Percentiles rank a stretch among this genome's conserved stretches.
These are phyloP conservation scores for Fregetta grallaria DNA, from an alignment of 2,113 vertebrate genomes.

Conservation along the genomic window DNA sequence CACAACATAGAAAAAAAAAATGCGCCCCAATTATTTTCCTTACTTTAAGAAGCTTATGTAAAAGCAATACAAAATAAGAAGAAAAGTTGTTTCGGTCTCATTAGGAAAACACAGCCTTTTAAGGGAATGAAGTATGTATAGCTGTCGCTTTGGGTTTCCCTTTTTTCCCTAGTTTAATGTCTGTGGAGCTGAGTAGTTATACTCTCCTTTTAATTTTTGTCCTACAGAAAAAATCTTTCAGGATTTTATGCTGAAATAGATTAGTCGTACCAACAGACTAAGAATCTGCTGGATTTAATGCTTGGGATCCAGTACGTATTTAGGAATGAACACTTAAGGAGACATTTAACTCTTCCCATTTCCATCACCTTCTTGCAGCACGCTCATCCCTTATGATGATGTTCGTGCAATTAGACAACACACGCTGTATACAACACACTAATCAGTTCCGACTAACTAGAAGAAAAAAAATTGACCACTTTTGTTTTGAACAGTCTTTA, in stretches of 20 bases:
- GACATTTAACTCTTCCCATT: not conserved
- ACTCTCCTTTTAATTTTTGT: not conserved
- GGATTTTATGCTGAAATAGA: not conserved
- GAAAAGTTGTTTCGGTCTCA: not conserved
- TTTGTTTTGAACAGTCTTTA: not conserved
- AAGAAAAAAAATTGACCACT: not conserved
- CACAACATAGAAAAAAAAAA: not conserved
- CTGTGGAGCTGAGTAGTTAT: not conserved
- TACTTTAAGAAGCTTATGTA: not conserved
- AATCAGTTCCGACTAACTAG: not conserved
- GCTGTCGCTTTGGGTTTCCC: not conserved
- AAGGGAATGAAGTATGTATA: not conserved
- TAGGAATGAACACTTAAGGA: not conserved
- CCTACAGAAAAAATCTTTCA: not conserved
- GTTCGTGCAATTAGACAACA: not conserved
- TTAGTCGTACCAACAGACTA: not conserved
- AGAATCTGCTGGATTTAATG: not conserved
- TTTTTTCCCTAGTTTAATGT: not conserved
- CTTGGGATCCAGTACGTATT: rapidly evolving
- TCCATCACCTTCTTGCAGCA: not conserved
- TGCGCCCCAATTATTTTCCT: not conserved
- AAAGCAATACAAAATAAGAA: not conserved
- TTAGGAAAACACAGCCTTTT: not conserved
- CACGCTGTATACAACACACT: not conserved
- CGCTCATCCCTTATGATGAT: not conserved